Conservation (phyloP, 2,797 vertebrate species). For the Ctenosaura bakeri region DNA sequence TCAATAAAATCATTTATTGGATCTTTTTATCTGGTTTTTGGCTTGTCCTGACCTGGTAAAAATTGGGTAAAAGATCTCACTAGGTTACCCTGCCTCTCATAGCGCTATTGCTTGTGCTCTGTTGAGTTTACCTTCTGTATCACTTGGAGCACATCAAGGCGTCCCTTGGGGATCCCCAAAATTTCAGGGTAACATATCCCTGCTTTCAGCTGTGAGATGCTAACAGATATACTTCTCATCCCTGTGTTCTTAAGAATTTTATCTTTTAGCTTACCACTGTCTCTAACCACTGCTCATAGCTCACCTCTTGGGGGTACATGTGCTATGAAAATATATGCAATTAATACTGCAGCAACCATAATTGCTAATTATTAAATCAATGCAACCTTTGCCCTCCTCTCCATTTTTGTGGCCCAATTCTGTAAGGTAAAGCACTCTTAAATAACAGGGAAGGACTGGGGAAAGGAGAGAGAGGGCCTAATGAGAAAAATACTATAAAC, state of each 20-base stretch:
- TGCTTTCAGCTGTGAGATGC: background rate
- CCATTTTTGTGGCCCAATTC: slow-evolving; percentile 96
- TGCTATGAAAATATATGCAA: slow-evolving; percentile 91
- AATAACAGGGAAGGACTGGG: slow-evolving; percentile 79
- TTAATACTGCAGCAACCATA: slow-evolving; percentile 94
- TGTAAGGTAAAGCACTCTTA: slow-evolving; percentile 90
- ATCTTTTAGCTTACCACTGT: slow-evolving; percentile 91
- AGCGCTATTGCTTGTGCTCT: too few species aligned
- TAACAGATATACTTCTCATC: background rate
- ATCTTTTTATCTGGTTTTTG: too few species aligned
- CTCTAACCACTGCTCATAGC: slow-evolving; percentile 85
- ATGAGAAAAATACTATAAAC: slow-evolving; percentile 10
- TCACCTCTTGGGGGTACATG: slow-evolving; percentile 85
- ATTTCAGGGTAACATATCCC: too few species aligned
- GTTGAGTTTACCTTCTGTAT: too few species aligned
- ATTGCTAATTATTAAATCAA: slow-evolving; percentile 98
- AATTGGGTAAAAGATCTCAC: too few species aligned
- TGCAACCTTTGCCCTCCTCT: slow-evolving; percentile 75
- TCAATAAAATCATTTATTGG: too few species aligned
- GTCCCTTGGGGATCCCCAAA: too few species aligned
- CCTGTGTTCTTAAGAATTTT: slow-evolving; percentile 87
- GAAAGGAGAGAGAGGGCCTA: background rate
- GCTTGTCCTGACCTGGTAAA: too few species aligned
- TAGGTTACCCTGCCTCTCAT: too few species aligned
- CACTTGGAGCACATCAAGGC: too few species aligned